Conservation (phyloP, 2,113 vertebrate genomes). For the Seriola rivoliana region DNA sequence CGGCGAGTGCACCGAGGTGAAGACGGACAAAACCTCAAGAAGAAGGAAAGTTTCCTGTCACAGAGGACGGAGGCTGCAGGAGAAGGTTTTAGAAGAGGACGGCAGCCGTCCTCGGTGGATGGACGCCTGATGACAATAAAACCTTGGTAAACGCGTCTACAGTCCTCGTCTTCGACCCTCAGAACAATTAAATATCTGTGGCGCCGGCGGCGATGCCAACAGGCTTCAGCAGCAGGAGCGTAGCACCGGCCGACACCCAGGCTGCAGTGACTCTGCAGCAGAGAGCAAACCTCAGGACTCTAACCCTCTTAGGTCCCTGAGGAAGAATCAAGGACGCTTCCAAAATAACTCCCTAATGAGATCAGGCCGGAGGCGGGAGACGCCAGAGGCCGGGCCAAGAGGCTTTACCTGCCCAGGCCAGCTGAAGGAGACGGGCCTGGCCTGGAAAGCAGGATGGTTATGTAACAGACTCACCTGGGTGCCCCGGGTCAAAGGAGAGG, state of each 20-base stretch:
- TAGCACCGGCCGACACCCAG: constrained; percentile 26
- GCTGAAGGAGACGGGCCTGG: neutral
- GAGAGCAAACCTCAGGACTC: constrained; percentile 47
- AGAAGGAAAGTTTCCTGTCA: neutral
- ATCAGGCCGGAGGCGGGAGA: constrained; percentile 30
- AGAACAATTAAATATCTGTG: neutral
- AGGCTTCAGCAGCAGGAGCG: constrained; percentile 8
- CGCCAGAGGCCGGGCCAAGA: constrained; percentile 22
- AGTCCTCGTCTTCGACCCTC: neutral
- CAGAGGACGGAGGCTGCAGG: neutral
- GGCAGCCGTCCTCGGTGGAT: neutral
- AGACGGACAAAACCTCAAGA: neutral
- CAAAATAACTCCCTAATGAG: constrained; percentile 74
- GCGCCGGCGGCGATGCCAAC: neutral
- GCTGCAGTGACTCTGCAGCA: constrained; percentile 47
- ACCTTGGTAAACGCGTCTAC: neutral
- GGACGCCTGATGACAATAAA: neutral
- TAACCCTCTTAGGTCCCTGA: constrained; percentile 73
- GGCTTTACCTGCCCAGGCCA: constrained; percentile 28
- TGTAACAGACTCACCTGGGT: constrained; percentile 36
- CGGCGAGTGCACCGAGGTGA: neutral
- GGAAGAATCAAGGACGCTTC: constrained; percentile 44
- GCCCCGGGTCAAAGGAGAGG: neutral
- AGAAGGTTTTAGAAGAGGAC: neutral
- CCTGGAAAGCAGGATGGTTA: constrained; percentile 21